A percentile compares a stretch with the other conserved stretches of the same genome.
Conservation (phyloP, 2,797 vertebrate species). For the Podarcis siculus region DNA sequence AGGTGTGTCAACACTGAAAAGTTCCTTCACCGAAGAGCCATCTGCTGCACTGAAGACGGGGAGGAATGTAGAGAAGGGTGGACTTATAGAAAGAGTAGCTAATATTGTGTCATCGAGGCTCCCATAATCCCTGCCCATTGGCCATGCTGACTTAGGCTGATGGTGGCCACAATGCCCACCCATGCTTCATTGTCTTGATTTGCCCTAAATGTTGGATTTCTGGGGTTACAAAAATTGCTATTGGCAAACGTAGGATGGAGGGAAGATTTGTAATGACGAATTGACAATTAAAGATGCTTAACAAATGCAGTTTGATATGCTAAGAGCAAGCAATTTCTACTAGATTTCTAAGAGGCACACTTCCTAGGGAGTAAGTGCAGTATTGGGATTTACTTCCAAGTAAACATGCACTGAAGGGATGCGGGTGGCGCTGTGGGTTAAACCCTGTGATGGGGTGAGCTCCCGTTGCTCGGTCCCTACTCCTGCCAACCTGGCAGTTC, state of each 20-base stretch:
- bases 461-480: too few relatives aligned
- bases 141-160: too few relatives aligned
- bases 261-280: slow-evolving; percentile 21
- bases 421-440: too few relatives aligned
- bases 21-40: not conserved
- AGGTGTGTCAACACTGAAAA: not conserved
- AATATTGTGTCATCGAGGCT: too few relatives aligned
- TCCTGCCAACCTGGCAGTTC: too few relatives aligned
- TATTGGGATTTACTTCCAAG: not conserved
- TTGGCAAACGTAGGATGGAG: slow-evolving; percentile 19
- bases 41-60: too few relatives aligned
- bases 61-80: too few relatives aligned
- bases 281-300: slow-evolving; percentile 32
- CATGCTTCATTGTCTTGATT: slow-evolving; percentile 39
- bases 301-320: slow-evolving; percentile 7
- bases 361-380: not conserved
- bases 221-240: slow-evolving; percentile 12
- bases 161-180: too few relatives aligned
- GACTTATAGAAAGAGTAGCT: too few relatives aligned
- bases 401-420: not conserved
- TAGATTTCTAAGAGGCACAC: slow-evolving; percentile 4
- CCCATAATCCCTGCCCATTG: too few relatives aligned
- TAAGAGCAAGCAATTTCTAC: not conserved
- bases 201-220: slow-evolving; percentile 44
- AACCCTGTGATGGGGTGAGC: too few relatives aligned